Evolutionary conservation across 2,113 vertebrate genomes (phyloP), one percentile per base, ranked within the genome.

Genomic region (Crocuta crocuta): DNA sequence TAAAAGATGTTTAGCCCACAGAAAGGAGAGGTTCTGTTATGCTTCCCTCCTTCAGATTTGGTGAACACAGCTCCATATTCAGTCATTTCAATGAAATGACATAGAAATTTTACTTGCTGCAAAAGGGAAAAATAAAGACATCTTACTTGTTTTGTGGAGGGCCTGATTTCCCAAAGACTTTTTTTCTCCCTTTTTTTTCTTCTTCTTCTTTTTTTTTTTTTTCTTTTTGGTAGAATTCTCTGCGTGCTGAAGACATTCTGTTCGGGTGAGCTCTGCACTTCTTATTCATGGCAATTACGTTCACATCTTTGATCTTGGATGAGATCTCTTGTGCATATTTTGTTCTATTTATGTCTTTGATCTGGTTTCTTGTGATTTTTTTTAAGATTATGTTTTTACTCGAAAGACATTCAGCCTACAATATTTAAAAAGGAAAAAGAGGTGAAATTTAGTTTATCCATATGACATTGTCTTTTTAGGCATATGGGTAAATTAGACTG

Each of bases 331-430:
- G 98, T 99, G 98, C 98, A 99, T 99, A 99, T 99, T 99, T 99
- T 99, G 99, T 99, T 98, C 98, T 99, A 98, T 99, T 99, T 99
- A 98, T 89, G 97, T 98, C 98, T 99, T 99, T 99, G 99, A 99
- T 99, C 98, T 98, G 96, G 89, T 98, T 98, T 97, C 97, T 98
- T 98, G 97, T 98, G 95, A 76, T 95, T 97, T 95, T 98, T 98
- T 98, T 90, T n/a, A 16, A 2, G 4, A 92, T 97, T 97, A 96
- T 97, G 98, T 98, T 98, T 98, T 98, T 95, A 98, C 98, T 98
- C 71, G 48, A 98, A 98, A 98, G 97, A 96, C 66, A 31, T 95
- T 98, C 97, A 98, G 96, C 90, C 97, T 97, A 89, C 95, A 97
- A 96, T 98, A 96, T 97, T 97, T 98, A 98, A 98, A 98, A 98